Conservation (phyloP, 2,113 vertebrate species). For the Lagopus leucura region DNA sequence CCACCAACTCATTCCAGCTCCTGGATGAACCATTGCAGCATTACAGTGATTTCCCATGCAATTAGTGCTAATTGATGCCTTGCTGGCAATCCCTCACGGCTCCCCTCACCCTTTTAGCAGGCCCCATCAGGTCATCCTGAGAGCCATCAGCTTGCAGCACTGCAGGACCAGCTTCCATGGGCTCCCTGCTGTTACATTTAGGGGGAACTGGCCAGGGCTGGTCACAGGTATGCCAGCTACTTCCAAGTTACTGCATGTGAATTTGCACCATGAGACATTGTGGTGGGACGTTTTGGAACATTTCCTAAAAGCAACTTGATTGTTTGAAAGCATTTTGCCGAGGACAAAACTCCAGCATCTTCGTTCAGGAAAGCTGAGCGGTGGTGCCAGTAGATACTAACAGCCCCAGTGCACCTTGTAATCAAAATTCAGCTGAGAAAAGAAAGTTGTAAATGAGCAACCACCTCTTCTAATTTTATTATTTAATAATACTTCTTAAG, state of each 20-base stretch:
- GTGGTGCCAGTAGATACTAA: not conserved
- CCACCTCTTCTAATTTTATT: not conserved
- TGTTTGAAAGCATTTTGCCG: not conserved
- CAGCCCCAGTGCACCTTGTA: not conserved
- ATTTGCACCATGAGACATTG: not conserved
- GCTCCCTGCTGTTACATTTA: not conserved
- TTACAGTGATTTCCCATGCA: constrained; percentile 29
- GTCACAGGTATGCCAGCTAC: accelerated
- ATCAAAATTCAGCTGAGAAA: not conserved
- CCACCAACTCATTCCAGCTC: not conserved
- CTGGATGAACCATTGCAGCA: not conserved
- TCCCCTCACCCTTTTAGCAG: not conserved
- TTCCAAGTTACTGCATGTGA: not conserved
- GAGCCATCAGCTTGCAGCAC: not conserved
- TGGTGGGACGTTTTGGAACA: not conserved
- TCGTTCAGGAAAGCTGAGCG: not conserved
- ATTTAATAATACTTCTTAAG: not conserved
- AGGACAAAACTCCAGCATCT: not conserved
- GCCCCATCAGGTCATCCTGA: not conserved
- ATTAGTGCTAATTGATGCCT: constrained; percentile 61
- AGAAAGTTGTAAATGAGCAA: not conserved
- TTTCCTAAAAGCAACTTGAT: not conserved
- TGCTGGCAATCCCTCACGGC: not conserved
- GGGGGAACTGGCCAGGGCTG: not conserved
- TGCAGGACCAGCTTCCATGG: not conserved